Percentiles rank a stretch among this genome's conserved stretches.
Evolutionary conservation across 2,888 invertebrate species (phyloP).

Genomic region (Diplazon laetatorius): DNA sequence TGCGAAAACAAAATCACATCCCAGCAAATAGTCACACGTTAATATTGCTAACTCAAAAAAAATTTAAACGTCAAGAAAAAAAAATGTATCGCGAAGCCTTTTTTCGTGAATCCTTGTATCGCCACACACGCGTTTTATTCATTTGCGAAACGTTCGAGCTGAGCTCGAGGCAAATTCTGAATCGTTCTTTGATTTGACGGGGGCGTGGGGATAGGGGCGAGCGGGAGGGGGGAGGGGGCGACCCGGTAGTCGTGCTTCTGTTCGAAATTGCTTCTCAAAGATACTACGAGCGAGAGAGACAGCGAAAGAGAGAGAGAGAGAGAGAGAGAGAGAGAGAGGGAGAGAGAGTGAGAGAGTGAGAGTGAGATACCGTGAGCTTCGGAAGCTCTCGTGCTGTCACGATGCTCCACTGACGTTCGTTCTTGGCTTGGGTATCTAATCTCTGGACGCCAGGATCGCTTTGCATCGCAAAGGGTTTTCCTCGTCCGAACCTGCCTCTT

Average conservation of each 20-base stretch:
- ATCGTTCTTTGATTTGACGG: slow-evolving; percentile 68
- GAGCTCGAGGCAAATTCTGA: slow-evolving; percentile 52
- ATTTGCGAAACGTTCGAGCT: slow-evolving; percentile 33
- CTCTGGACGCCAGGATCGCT: slow-evolving; percentile 64
- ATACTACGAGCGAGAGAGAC: slow-evolving; percentile 52
- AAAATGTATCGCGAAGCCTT: too few species aligned
- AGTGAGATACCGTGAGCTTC: not conserved
- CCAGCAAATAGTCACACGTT: too few species aligned
- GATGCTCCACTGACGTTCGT: slow-evolving; percentile 57
- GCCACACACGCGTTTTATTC: slow-evolving; percentile 62
- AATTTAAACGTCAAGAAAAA: too few species aligned
- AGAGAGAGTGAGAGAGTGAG: not conserved
- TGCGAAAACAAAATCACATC: too few species aligned
- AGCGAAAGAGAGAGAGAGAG: slow-evolving; percentile 29
- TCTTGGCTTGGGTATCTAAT: slow-evolving; percentile 63
- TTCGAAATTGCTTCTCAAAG: slow-evolving; percentile 73
- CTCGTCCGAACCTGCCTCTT: slow-evolving; percentile 53
- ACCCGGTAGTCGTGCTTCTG: slow-evolving; percentile 52
- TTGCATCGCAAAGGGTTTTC: slow-evolving; percentile 67
- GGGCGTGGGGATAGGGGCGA: too few species aligned
- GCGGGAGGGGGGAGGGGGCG: too few species aligned
- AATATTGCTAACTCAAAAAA: too few species aligned
- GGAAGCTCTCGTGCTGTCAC: slow-evolving; percentile 27
- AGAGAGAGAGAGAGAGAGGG: not conserved
- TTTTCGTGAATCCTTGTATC: too few species aligned